Evolutionary conservation across 92 coral and sea anemone genomes (phyloP), one percentile per base, ranked within the genome.

Genomic region (Virgularia gustaviana): DNA sequence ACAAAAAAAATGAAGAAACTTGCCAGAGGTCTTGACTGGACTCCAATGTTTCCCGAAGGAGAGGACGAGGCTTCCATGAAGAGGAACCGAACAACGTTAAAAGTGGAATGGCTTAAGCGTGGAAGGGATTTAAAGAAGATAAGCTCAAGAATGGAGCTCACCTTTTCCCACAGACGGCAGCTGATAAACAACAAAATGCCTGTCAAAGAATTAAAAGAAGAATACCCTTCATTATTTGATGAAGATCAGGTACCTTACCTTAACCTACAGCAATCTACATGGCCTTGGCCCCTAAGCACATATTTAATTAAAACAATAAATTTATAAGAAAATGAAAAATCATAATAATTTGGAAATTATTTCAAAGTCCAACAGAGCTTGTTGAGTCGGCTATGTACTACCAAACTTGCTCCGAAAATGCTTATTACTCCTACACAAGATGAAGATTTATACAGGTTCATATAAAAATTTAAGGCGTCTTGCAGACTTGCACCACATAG

Each of bases 41-140:
- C 64, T 76, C 87, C 87, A 54, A 75, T 71, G 18, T 83, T 77
- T 60, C 80, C 79, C 37, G 83, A 80, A 57, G 88, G 88, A 16
- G 85, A 83, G 36, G 81, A 83, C 74, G 87, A 78, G 60, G 30
- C 52, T 9, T 83, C 87, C 3, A 6, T 83, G 16, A 63, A 78
- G 36, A 33, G 68, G 16, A 83, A 78, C 59, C 65, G 74, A 42
- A 68, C 58, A 19, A 65, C 42, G 39, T 9, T 83, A 16, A 57
- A 45, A 38, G 73, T 51, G 51, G 81, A 83, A 35, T n/a, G 42
- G 41, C 22, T 33, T 23, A 60, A 49, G 24, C 49, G 73, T 37
- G 16, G 22, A 22, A 83, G 73, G 20, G 85, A 73, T 20, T 27
- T 22, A 54, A 58, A 60, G 6, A 83, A 79, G 24, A 36, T 79